Evolutionary conservation across 2,888 invertebrate species (phyloP), one percentile per base, ranked within the genome.

Genomic region (Archaeoteleia sp.): DNA sequence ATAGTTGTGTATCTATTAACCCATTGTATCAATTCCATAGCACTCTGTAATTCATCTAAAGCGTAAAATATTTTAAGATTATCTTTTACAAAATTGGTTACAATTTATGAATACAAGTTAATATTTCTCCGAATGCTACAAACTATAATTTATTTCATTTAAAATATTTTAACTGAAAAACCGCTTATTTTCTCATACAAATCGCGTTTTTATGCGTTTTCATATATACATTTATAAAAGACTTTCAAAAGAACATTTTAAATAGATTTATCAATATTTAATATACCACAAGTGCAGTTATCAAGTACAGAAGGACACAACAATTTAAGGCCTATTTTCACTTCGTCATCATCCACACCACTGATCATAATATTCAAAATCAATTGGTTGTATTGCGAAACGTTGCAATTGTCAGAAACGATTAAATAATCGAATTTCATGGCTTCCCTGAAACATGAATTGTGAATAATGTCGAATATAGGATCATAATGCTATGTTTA

Each of bases 271-370:
- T 23, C 12, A n/a, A 12, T 34, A 17, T 23, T 32, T 30, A 51
- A 40, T 66, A 32, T 69, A 78, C 78, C 60, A 35, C 67, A 35
- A 27, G 29, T 5, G 67, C 77, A 78, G 34, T 15, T 30, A 9
- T 43, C 39, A 23, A 63, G 29, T 0, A 63, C 5, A 27, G n/a
- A 7, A 43, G 29, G 49, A 1, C 20, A 54, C 12, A 63, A 2
- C 7, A 9, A 30, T 17, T 32, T 14, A 4, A 39, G 15, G 9
- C 1, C 4, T 10, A 9, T n/a, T 42, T 40, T 48, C 3, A 29
- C 17, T 25, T 15, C 4, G 2, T 15, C 7, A 9, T 51, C 17
- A 3, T 49, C 25, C 0, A 25, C 1, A 7, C 37, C 32, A 8
- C 20, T 55, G 4, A 49, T 8, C 45, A 63, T 63, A n/a, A 27